These are phyloP conservation scores for Dolichallabes microphthalmus DNA, from an alignment of 2,113 vertebrate genomes.

Conservation along the genomic window DNA sequence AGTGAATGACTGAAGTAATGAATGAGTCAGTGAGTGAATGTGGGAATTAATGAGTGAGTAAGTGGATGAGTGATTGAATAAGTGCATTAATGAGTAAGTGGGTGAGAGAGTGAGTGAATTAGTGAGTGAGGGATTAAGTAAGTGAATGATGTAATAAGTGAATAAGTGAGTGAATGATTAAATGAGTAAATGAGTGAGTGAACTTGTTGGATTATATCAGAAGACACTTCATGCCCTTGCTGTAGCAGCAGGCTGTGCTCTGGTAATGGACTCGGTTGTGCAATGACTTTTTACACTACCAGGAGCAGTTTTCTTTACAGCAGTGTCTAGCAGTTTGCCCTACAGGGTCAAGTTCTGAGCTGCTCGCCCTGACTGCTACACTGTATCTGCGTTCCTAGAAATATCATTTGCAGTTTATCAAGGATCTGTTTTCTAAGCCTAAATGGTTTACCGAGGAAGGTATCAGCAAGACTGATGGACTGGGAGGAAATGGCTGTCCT, in stretches of 20 bases:
- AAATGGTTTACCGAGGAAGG: constrained; percentile 81
- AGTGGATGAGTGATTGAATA: no score
- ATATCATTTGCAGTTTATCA: neutral
- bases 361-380: neutral
- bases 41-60: no score
- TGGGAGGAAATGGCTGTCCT: constrained; percentile 89
- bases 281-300: neutral
- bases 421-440: neutral
- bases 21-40: no score
- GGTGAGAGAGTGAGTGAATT: no score
- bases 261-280: neutral
- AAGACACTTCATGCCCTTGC: neutral
- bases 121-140: no score
- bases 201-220: neutral
- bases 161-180: no score
- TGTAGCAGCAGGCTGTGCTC: constrained; percentile 6
- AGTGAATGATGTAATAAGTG: no score
- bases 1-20: no score
- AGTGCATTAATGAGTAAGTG: no score
- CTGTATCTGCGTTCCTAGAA: neutral
- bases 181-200: no score
- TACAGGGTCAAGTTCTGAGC: neutral
- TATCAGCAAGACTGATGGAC: constrained; percentile 92
- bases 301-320: no score
- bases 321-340: neutral